These are phyloP conservation scores for Caligus rogercresseyi DNA, from an alignment of 1,140 invertebrate species.

Conservation along the genomic window DNA sequence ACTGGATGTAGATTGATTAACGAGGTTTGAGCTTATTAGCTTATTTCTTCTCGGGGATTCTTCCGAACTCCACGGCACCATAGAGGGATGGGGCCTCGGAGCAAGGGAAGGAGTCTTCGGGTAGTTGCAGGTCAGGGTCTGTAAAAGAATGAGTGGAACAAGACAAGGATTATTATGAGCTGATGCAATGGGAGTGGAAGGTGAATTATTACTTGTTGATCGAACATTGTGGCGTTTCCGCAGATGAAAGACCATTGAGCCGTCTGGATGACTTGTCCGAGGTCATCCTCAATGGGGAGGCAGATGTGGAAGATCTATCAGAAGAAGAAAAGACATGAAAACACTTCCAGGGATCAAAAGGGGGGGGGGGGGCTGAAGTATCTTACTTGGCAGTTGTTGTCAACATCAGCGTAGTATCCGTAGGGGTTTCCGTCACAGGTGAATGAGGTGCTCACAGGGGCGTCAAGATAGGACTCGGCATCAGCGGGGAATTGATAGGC, in stretches of 20 bases:
- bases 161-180: neutral
- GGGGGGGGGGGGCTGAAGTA: constrained; percentile 28
- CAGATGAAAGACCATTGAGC: constrained; percentile 65
- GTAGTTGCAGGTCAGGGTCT: constrained; percentile 27
- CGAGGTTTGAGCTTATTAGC: neutral
- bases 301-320: constrained; percentile 26
- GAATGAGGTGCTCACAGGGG: constrained; percentile 22
- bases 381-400: constrained; percentile 30
- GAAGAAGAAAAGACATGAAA: neutral
- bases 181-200: constrained; percentile 1
- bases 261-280: constrained; percentile 34
- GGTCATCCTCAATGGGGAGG: constrained; percentile 21
- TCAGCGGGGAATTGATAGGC: neutral
- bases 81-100: constrained; percentile 24
- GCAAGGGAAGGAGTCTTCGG: constrained; percentile 27
- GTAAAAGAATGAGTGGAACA: neutral
- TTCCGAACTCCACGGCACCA: constrained; percentile 23
- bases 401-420: constrained; percentile 30
- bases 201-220: constrained; percentile 35
- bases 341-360: constrained; percentile 22
- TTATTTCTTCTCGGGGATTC: constrained; percentile 16
- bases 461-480: neutral
- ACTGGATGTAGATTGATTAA: too few species aligned
- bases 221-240: constrained; percentile 62
- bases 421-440: constrained; percentile 26